These are phyloP conservation scores for Toxotes lorentzi DNA, from an alignment of 2,797 vertebrate species.

Conservation along the genomic window DNA sequence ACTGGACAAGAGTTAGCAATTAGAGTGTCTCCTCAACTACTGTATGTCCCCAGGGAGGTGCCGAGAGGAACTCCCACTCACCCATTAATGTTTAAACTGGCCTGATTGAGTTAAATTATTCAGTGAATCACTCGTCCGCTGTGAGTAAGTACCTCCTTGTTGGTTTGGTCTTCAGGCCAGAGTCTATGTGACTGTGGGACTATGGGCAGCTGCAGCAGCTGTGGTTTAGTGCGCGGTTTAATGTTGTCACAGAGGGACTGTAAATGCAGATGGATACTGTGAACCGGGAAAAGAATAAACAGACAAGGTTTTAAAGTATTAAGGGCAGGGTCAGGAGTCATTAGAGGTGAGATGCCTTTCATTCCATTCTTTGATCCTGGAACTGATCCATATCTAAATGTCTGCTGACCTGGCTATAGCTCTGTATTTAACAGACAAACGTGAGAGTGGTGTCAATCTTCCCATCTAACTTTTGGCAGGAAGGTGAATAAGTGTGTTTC, in stretches of 20 bases:
- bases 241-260: not conserved
- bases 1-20: slow-evolving; percentile 81
- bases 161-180: slow-evolving; percentile 45
- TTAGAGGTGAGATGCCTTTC: not conserved
- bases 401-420: not conserved
- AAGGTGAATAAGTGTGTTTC: no score
- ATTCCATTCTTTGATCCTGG: not conserved
- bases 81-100: slow-evolving; percentile 80
- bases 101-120: slow-evolving; percentile 82
- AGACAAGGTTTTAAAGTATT: not conserved
- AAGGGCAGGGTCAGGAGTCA: not conserved
- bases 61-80: slow-evolving; percentile 73
- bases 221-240: slow-evolving; percentile 10
- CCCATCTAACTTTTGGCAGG: no score
- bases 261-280: not conserved
- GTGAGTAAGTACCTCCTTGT: slow-evolving; percentile 56
- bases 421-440: no score
- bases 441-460: no score
- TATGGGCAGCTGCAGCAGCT: slow-evolving; percentile 24
- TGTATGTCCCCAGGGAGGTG: slow-evolving; percentile 70
- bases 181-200: slow-evolving; percentile 20
- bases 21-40: slow-evolving; percentile 73
- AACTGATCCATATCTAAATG: not conserved
- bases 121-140: slow-evolving; percentile 67
- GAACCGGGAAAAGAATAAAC: not conserved